Evolutionary conservation across 37 sponge, comb jelly and placozoan genomes (phyloP), one percentile per base, ranked within the genome.

Genomic region (Halisarca cf. caerulea): DNA sequence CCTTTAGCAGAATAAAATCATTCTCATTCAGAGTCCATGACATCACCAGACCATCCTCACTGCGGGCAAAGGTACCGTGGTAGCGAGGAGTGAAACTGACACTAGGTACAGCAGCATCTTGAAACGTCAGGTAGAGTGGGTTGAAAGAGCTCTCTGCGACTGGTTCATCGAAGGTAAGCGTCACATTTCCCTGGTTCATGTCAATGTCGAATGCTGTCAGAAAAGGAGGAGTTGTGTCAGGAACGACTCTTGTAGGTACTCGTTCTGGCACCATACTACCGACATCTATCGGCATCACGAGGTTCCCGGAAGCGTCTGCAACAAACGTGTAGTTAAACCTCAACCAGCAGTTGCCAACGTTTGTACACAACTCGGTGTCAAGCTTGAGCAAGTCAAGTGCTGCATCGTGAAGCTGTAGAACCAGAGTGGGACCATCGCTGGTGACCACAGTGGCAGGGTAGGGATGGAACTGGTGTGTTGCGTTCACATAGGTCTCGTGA

Each of bases 101-200:
- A 23, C 59, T 80, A 35, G 82, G 34, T 9, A 57, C 41, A 0
- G 47, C 34, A 14, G 72, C 78, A 78, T 91, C 80, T 35, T 95
- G 95, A 47, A 95, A 91, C 17, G 79, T 82, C 37, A 91, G n/a
- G 54, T 81, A 78, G 58, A 81, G 88, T 2, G 92, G 89, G 82
- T 83, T 62, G 62, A 89, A 95, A 17, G 88, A 81, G 24, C 42
- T 58, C 54, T 80, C 73, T n/a, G 38, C 66, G 2, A 96, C 79
- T 25, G 91, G 86, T 66, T 96, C 97, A 66, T 93, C 73, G 72
- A 93, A 96, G 20, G 94, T 91, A 57, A 96, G 84, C 8, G 87
- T 86, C 88, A 96, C 87, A 2, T 4, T 2, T 1, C 93, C 94
- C 0, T 59, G 33, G 44, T 96, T 83, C 59, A 96, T 75, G 59